Evolutionary conservation across 2,113 vertebrate genomes (phyloP).

Genomic region (Corydoras sp.): DNA sequence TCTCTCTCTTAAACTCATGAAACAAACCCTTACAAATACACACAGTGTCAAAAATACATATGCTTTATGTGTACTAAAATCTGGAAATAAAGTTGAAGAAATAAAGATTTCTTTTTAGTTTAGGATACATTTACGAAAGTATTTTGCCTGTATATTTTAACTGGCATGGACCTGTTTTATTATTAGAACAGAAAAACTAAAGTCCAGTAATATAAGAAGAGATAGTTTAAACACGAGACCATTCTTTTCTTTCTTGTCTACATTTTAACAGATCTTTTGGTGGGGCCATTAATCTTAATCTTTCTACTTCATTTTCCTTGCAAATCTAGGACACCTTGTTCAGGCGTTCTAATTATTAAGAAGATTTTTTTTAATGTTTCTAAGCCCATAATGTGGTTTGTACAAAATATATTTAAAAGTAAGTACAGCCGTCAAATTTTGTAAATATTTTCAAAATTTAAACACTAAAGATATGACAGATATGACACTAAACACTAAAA

Average conservation of each 20-base stretch:
- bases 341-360: constrained; percentile 10
- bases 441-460: too few relatives aligned
- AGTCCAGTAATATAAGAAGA: neutral
- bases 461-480: too few relatives aligned
- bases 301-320: constrained; percentile 38
- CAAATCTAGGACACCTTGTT: constrained; percentile 37
- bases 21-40: constrained; percentile 23
- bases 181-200: too few relatives aligned
- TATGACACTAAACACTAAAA: too few relatives aligned
- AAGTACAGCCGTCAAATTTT: too few relatives aligned
- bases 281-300: constrained; percentile 34
- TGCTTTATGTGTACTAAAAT: neutral
- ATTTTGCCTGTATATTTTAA: too few relatives aligned
- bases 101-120: neutral
- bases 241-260: constrained; percentile 11
- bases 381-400: constrained; percentile 18
- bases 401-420: neutral
- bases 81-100: neutral
- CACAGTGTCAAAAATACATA: constrained; percentile 1
- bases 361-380: neutral
- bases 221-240: neutral
- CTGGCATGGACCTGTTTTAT: too few relatives aligned
- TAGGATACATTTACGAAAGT: neutral
- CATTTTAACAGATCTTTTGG: constrained; percentile 23
- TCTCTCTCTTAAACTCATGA: constrained; percentile 11